Percentiles rank a stretch among this genome's conserved stretches.
Evolutionary conservation across 2,797 vertebrate species (phyloP).

Genomic region (Clarias laeviceps): DNA sequence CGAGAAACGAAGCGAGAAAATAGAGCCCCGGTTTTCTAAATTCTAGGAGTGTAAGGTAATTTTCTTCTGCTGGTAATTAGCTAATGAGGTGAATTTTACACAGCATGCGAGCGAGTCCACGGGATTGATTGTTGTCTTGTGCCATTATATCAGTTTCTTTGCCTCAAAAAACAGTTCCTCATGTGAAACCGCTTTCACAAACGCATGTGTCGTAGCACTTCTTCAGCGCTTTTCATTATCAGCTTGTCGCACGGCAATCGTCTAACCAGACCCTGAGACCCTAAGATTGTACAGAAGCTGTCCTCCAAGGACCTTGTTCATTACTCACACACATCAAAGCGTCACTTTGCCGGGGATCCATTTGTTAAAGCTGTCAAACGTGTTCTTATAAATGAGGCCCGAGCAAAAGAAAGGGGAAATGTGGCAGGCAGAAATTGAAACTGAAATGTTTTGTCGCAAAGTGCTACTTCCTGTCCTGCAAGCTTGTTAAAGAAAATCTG

Average conservation of each 20-base stretch:
- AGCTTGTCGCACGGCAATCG: conserved; percentile 4
- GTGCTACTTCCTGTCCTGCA: conserved; percentile 69
- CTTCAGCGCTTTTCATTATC: conserved; percentile 8
- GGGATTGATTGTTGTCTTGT: neutral
- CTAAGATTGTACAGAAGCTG: conserved; percentile 28
- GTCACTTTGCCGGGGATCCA: conserved; percentile 31
- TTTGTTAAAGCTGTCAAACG: conserved; percentile 50
- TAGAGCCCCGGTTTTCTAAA: neutral
- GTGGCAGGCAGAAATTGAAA: conserved; percentile 60
- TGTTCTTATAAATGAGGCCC: conserved; percentile 30
- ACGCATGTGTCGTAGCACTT: neutral
- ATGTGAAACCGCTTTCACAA: neutral
- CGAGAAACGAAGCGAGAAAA: neutral
- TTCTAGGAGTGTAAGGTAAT: neutral
- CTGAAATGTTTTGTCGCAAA: conserved; percentile 66
- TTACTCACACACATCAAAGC: conserved; percentile 37
- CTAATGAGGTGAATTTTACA: neutral
- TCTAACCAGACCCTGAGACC: conserved; percentile 21
- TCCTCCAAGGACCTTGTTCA: conserved; percentile 30
- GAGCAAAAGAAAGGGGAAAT: conserved; percentile 48
- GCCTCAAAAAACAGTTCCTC: conserved; percentile 20
- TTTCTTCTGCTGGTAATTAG: conserved; percentile 2
- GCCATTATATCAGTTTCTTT: neutral
- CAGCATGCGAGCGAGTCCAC: neutral
- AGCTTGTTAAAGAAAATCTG: conserved; percentile 56